A percentile compares a stretch with the other conserved stretches of the same genome.
phyloP scores from a whole-genome alignment of 1,140 invertebrate genomes.

The Tetraneura akinire region DNA sequence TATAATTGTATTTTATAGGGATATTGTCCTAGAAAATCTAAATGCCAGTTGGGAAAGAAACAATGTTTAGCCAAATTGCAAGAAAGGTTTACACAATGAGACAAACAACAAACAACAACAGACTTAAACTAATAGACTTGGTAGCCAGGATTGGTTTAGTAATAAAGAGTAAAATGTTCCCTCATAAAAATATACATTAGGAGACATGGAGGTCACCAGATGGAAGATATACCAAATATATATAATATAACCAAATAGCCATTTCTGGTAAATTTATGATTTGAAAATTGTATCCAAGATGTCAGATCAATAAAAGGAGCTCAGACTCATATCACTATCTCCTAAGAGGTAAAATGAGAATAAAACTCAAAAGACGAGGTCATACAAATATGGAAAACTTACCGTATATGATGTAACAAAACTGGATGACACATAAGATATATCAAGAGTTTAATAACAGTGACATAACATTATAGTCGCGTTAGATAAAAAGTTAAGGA shows the following conservation, averaged over 20 bases:
- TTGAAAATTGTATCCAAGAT: slow-evolving; percentile 8
- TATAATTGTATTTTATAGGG: no score
- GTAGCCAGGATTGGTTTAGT: background rate
- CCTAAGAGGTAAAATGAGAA: background rate
- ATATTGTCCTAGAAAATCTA: background rate
- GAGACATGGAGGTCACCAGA: slow-evolving; percentile 19
- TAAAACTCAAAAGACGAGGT: background rate
- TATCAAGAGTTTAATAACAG: slow-evolving; percentile 16
- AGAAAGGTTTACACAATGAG: background rate
- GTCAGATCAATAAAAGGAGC: background rate
- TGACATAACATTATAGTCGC: background rate
- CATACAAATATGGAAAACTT: background rate
- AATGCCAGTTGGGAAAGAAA: background rate
- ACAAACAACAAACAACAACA: background rate
- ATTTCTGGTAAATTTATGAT: background rate
- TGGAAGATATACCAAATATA: background rate
- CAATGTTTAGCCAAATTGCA: background rate
- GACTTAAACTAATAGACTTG: background rate
- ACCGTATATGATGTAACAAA: background rate
- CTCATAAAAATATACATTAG: slow-evolving; percentile 30
- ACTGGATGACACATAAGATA: no score
- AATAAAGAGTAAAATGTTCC: slow-evolving; percentile 18
- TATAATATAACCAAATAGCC: no score
- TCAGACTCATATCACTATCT: background rate
- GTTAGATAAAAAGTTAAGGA: background rate